Evolutionary conservation across 30 jellyfish, hydroid and myxozoan species (phyloP).

Genomic region (Catostylus mosaicus): DNA sequence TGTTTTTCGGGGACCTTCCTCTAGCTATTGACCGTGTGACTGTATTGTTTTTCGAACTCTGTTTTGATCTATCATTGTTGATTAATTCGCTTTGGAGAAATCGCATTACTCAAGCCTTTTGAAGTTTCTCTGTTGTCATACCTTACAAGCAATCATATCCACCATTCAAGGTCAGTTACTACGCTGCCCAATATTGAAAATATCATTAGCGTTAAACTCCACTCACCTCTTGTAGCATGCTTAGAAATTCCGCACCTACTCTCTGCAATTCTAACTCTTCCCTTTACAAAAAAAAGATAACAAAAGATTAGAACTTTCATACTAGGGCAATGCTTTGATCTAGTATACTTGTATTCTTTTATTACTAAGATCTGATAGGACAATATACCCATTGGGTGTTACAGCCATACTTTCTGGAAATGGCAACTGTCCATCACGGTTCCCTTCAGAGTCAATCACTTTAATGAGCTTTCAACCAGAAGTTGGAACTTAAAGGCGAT

Average conservation of each 20-base stretch:
- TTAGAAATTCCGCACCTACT: conserved; percentile 77
- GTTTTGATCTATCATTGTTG: too few relatives aligned
- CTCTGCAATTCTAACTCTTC: conserved; percentile 74
- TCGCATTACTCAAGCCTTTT: too few relatives aligned
- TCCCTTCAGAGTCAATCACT: conserved; percentile 93
- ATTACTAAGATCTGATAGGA: conserved; percentile 91
- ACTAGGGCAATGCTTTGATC: too few relatives aligned
- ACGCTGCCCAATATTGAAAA: too few relatives aligned
- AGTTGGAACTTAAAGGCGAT: conserved; percentile 82
- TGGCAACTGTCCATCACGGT: conserved; percentile 94
- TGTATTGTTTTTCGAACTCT: too few relatives aligned
- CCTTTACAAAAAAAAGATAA: conserved; percentile 31
- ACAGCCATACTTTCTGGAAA: conserved; percentile 98
- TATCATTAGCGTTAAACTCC: too few relatives aligned
- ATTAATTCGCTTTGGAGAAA: too few relatives aligned
- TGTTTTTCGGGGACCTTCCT: too few relatives aligned
- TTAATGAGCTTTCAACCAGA: conserved; percentile 85
- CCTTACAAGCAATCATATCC: too few relatives aligned
- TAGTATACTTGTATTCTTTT: conserved; percentile 93
- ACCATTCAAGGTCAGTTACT: too few relatives aligned
- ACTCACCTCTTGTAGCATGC: conserved; percentile 60
- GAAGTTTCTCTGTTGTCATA: too few relatives aligned
- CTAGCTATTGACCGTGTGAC: too few relatives aligned
- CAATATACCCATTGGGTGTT: conserved; percentile 94
- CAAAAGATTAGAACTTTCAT: background rate